These are phyloP conservation scores for Cotesia typhae DNA, from an alignment of 1,140 invertebrate genomes.

Conservation along the genomic window DNA sequence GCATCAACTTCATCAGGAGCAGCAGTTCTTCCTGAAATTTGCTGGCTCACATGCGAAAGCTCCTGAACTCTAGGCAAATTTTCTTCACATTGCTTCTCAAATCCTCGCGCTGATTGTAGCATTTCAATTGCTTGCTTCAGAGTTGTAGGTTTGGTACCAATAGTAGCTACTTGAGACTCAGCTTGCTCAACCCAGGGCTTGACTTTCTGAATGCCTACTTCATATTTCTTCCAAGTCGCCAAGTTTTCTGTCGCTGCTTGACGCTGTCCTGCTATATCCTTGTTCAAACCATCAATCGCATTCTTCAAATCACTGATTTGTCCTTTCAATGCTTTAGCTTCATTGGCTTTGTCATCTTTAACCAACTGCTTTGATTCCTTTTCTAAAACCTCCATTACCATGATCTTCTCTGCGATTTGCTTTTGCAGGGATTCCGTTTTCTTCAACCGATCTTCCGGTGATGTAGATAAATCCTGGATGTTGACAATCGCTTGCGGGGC, in stretches of 20 bases:
- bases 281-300: constrained; percentile 74
- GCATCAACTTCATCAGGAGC: constrained; percentile 84
- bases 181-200: constrained; percentile 89
- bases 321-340: constrained; percentile 73
- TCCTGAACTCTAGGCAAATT: constrained; percentile 78
- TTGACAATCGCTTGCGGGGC: constrained; percentile 80
- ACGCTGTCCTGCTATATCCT: constrained; percentile 76
- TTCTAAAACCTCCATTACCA: constrained; percentile 76
- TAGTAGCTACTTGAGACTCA: constrained; percentile 76
- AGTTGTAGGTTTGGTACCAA: constrained; percentile 77
- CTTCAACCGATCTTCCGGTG: constrained; percentile 78
- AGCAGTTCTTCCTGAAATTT: constrained; percentile 76
- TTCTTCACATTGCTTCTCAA: constrained; percentile 80
- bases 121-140: constrained; percentile 82
- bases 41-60: constrained; percentile 75
- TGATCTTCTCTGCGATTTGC: constrained; percentile 77
- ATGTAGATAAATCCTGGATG: constrained; percentile 74
- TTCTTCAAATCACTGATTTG: constrained; percentile 76
- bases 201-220: constrained; percentile 78
- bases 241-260: constrained; percentile 79
- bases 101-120: constrained; percentile 73
- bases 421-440: constrained; percentile 76
- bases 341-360: constrained; percentile 70
- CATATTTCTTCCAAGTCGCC: constrained; percentile 85
- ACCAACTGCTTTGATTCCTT: constrained; percentile 80